phyloP scores from a whole-genome alignment of 2,113 vertebrate species.

The Odontophorus gujanensis region DNA sequence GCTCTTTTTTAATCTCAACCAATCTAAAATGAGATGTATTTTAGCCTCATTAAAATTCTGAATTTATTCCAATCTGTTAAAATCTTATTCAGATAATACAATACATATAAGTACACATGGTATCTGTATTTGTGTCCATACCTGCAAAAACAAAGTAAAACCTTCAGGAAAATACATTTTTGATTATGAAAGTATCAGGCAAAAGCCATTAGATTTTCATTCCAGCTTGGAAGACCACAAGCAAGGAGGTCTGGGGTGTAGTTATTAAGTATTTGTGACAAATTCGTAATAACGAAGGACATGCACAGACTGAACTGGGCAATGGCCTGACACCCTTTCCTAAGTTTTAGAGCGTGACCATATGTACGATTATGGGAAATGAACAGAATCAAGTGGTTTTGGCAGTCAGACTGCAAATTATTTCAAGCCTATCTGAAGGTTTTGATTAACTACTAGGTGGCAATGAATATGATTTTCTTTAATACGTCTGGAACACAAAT shows the following conservation, averaged over 20 bases:
- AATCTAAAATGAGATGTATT: conserved; percentile 40
- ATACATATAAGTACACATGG: not conserved
- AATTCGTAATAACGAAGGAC: not conserved
- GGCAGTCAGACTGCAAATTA: conserved; percentile 26
- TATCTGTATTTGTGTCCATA: not conserved
- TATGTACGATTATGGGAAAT: not conserved
- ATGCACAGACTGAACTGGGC: not conserved
- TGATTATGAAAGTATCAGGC: not conserved
- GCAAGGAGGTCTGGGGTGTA: not conserved
- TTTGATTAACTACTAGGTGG: conserved; percentile 42
- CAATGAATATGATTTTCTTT: conserved; percentile 64
- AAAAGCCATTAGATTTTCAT: not conserved
- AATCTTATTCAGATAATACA: not conserved
- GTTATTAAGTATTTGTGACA: not conserved
- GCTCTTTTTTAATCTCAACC: not conserved
- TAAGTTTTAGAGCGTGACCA: not conserved
- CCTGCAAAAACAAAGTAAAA: not conserved
- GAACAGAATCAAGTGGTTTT: not conserved
- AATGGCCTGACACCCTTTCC: not conserved
- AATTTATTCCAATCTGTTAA: conserved; percentile 35
- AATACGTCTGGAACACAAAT: conserved; percentile 7
- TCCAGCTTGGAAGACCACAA: not conserved
- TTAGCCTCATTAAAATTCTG: conserved; percentile 9
- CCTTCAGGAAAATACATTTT: not conserved
- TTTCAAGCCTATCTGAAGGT: conserved; percentile 27